Evolutionary conservation across 2,113 vertebrate genomes (phyloP).

Genomic region (Turdus rufiventris): DNA sequence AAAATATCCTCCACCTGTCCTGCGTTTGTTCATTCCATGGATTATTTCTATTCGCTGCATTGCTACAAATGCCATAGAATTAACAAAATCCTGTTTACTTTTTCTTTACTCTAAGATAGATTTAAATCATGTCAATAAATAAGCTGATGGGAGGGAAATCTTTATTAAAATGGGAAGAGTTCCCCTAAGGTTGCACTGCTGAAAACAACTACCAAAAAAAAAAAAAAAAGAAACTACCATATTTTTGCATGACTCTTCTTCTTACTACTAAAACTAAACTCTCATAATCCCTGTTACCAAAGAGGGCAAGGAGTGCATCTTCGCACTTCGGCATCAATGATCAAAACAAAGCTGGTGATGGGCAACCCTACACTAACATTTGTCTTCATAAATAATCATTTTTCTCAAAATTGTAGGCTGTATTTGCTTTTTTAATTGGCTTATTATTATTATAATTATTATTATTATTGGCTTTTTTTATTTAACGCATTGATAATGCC

Average conservation of each 20-base stretch:
- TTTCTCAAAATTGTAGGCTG: not conserved
- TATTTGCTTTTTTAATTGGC: not conserved
- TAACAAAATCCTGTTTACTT: not conserved
- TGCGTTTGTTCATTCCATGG: not conserved
- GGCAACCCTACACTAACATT: not conserved
- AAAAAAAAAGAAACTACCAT: not conserved
- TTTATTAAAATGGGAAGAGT: not conserved
- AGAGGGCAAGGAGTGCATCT: not conserved
- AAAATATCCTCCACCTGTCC: not conserved
- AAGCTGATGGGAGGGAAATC: not conserved
- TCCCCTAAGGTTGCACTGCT: not conserved
- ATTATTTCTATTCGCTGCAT: not conserved
- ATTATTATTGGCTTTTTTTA: not conserved
- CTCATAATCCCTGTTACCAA: not conserved
- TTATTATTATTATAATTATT: no score
- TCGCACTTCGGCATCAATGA: not conserved
- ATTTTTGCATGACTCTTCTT: not conserved
- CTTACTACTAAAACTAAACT: not conserved
- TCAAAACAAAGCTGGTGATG: not conserved
- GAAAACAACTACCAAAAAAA: not conserved
- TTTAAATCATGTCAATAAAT: not conserved
- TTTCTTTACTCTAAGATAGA: not conserved
- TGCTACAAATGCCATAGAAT: not conserved
- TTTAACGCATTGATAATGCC: not conserved
- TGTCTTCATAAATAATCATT: not conserved